phyloP scores from a whole-genome alignment of 2,888 invertebrate species.

The Drosophila mimica region DNA sequence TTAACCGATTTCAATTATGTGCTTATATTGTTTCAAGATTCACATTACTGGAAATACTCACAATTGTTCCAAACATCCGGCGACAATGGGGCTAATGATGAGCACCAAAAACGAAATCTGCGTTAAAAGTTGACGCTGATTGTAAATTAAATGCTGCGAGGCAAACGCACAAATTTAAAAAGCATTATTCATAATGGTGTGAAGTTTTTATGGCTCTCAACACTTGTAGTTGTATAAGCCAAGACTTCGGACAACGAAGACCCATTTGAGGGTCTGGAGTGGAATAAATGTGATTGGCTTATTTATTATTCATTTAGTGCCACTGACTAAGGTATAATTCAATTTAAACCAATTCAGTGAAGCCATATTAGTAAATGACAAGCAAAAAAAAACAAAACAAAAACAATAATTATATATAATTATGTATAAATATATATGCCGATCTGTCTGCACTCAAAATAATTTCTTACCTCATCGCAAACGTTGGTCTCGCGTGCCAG shows the following conservation, averaged over 20 bases:
- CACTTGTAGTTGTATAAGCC: not conserved
- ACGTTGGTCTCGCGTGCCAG: slow-evolving; percentile 57
- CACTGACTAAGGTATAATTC: slow-evolving; percentile 7
- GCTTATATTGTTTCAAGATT: slow-evolving; percentile 8
- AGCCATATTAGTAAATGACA: slow-evolving; percentile 24
- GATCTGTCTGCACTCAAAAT: slow-evolving; percentile 38
- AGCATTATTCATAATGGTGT: slow-evolving; percentile 57
- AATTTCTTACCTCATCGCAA: slow-evolving; percentile 59
- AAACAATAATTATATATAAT: slow-evolving; percentile 12
- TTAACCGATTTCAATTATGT: slow-evolving; percentile 7
- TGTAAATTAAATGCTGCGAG: slow-evolving; percentile 53
- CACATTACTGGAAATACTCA: slow-evolving; percentile 19
- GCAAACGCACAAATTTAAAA: slow-evolving; percentile 39
- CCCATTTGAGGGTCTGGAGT: not conserved
- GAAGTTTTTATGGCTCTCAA: slow-evolving; percentile 25
- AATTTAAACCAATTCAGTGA: slow-evolving; percentile 4
- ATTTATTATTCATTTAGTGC: not conserved
- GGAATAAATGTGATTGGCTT: not conserved
- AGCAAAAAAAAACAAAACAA: slow-evolving; percentile 1
- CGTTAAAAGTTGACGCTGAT: slow-evolving; percentile 36
- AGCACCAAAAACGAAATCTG: slow-evolving; percentile 17
- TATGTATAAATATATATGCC: slow-evolving; percentile 1
- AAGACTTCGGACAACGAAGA: not conserved
- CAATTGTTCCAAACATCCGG: slow-evolving; percentile 50
- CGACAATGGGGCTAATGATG: slow-evolving; percentile 46